These are phyloP conservation scores for Lindbergichthys nudifrons DNA, from an alignment of 2,797 vertebrate species.

Conservation along the genomic window DNA sequence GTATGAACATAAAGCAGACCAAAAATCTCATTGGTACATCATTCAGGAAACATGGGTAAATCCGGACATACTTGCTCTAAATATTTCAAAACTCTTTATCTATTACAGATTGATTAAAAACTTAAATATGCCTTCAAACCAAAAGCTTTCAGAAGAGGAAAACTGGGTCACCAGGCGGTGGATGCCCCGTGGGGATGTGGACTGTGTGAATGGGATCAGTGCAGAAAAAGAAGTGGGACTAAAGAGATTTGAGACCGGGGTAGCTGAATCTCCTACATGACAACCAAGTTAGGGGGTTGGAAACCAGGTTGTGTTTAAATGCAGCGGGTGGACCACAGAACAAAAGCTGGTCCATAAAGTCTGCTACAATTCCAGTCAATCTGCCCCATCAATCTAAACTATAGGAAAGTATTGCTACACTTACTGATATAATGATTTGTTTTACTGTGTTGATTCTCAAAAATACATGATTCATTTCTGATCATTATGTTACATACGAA, in stretches of 20 bases:
- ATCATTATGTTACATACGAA: too few species aligned
- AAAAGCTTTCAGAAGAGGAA: slow-evolving; percentile 20
- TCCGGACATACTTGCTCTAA: too few species aligned
- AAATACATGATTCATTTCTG: too few species aligned
- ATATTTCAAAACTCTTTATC: not conserved
- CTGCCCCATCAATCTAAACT: too few species aligned
- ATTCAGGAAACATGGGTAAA: too few species aligned
- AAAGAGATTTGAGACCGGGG: slow-evolving; percentile 35
- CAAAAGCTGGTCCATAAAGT: not conserved
- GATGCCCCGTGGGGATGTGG: slow-evolving; percentile 41
- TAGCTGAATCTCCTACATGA: slow-evolving; percentile 14
- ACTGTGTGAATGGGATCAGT: slow-evolving; percentile 43
- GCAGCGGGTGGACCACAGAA: too few species aligned
- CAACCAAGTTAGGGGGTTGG: slow-evolving; percentile 11
- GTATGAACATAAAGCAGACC: not conserved
- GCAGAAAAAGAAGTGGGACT: slow-evolving; percentile 24
- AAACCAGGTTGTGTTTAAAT: not conserved
- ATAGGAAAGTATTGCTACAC: too few species aligned
- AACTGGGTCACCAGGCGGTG: slow-evolving; percentile 57
- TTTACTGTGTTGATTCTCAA: too few species aligned
- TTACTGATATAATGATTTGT: too few species aligned
- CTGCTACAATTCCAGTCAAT: not conserved
- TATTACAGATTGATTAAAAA: not conserved
- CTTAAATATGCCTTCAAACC: slow-evolving; percentile 31
- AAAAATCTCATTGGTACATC: too few species aligned